These are phyloP conservation scores for Patagioenas fasciata DNA, from an alignment of 2,113 vertebrate species.

Conservation along the genomic window DNA sequence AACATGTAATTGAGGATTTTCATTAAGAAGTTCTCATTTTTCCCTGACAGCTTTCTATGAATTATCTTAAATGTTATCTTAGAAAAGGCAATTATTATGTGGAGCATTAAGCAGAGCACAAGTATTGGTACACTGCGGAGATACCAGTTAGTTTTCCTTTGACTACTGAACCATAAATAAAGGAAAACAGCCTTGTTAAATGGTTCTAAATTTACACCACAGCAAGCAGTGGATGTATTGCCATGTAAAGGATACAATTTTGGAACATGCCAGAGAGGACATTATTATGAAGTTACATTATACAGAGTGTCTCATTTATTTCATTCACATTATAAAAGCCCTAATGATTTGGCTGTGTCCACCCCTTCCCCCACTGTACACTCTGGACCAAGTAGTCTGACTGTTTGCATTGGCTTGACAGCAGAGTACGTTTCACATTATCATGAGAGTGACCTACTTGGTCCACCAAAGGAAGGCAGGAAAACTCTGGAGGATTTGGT, in stretches of 20 bases:
- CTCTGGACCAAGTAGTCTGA: not conserved
- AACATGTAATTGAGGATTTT: constrained; percentile 14
- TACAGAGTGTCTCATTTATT: not conserved
- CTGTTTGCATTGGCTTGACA: not conserved
- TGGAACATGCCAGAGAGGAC: not conserved
- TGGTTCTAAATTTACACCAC: not conserved
- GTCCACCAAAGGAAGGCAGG: not conserved
- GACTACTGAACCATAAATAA: constrained; percentile 17
- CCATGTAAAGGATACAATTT: not conserved
- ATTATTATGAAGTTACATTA: not conserved
- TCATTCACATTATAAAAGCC: not conserved
- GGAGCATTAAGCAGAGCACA: constrained; percentile 6
- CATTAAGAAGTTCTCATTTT: constrained; percentile 33
- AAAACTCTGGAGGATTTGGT: not conserved
- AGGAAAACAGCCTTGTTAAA: not conserved
- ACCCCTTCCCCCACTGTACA: not conserved
- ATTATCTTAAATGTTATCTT: constrained; percentile 36
- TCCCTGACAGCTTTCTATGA: not conserved
- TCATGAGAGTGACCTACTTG: not conserved
- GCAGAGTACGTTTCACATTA: not conserved
- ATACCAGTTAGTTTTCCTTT: constrained; percentile 30
- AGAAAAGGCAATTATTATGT: constrained; percentile 32
- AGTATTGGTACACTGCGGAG: constrained; percentile 20
- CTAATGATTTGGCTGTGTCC: not conserved
- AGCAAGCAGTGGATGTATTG: not conserved